These are phyloP conservation scores for Drosophila monieri DNA, from an alignment of 2,888 invertebrate species.

Conservation along the genomic window DNA sequence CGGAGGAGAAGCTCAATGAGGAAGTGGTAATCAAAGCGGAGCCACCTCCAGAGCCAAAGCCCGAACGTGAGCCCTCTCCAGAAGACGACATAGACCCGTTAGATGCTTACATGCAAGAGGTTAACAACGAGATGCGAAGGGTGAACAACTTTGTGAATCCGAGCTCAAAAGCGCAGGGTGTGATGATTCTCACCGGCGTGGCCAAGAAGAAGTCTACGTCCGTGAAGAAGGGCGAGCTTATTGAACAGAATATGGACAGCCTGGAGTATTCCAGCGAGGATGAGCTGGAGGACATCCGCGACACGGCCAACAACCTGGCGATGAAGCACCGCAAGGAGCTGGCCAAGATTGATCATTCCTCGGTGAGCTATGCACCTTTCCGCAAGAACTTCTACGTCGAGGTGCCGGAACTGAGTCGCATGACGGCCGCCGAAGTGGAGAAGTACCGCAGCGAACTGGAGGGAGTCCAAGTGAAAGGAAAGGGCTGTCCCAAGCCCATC, in stretches of 20 bases:
- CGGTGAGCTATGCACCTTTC: conserved; percentile 94
- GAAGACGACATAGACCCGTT: conserved; percentile 96
- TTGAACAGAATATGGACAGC: conserved; percentile 99
- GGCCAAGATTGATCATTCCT: conserved; percentile 95
- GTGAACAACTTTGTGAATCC: conserved; percentile 84
- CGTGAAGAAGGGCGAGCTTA: conserved; percentile 96
- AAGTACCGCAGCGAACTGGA: conserved; percentile 94
- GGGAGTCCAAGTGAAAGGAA: conserved; percentile 97
- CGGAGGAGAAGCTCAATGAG: conserved; percentile 1
- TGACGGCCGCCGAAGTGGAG: conserved; percentile 95
- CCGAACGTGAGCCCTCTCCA: conserved; percentile 9
- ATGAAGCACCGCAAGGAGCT: conserved; percentile 96
- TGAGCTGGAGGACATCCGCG: conserved; percentile 96
- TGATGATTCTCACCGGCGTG: conserved; percentile 93
- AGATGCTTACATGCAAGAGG: conserved; percentile 98
- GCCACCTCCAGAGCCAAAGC: not conserved
- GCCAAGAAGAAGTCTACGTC: conserved; percentile 90
- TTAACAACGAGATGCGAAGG: conserved; percentile 85
- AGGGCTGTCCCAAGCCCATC: conserved; percentile 97
- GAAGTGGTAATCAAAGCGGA: conserved; percentile 2
- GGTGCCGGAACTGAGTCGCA: conserved; percentile 96
- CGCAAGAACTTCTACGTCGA: conserved; percentile 99
- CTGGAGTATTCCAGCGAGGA: conserved; percentile 99
- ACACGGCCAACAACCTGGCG: conserved; percentile 93
- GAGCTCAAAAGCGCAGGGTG: conserved; percentile 85